Conservation (phyloP, 2,888 invertebrate species). For the Pyrrhosoma nymphula region DNA sequence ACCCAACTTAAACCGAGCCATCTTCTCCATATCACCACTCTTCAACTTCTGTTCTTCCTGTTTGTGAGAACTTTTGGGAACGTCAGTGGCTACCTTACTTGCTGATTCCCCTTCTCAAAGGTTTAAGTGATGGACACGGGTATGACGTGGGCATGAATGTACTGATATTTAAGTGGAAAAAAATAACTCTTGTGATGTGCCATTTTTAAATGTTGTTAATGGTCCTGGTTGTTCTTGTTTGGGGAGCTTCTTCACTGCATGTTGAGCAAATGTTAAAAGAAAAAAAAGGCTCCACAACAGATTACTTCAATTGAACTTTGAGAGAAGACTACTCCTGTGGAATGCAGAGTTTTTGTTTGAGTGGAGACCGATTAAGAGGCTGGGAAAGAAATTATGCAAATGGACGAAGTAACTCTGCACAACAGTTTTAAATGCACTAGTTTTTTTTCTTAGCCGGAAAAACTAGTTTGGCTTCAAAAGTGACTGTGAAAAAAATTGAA, state of each 20-base stretch:
- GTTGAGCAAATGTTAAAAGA: conserved; percentile 1
- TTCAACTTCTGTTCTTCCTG: conserved; percentile 13
- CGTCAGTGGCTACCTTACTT: background rate
- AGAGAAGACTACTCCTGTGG: background rate
- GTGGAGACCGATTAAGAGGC: background rate
- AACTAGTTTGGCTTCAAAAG: conserved; percentile 32
- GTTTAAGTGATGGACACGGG: conserved; percentile 26
- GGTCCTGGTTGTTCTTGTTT: conserved; percentile 12
- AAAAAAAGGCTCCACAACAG: background rate
- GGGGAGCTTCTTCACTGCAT: background rate
- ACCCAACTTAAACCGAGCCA: conserved; percentile 56
- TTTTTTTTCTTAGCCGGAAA: conserved; percentile 25
- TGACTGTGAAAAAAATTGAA: background rate
- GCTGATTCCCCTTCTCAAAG: conserved; percentile 3
- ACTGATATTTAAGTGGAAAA: background rate
- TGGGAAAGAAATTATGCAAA: background rate
- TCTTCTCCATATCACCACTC: conserved; percentile 43
- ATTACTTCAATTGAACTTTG: background rate
- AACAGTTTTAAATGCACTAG: conserved; percentile 52
- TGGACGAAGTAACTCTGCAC: conserved; percentile 40
- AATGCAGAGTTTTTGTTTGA: background rate
- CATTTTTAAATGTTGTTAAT: conserved; percentile 54
- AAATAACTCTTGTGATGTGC: conserved; percentile 32
- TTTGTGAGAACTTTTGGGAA: conserved; percentile 31
- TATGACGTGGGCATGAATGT: conserved; percentile 24